Evolutionary conservation across 2,888 invertebrate genomes (phyloP).

Genomic region (Heteromurus nitidus): DNA sequence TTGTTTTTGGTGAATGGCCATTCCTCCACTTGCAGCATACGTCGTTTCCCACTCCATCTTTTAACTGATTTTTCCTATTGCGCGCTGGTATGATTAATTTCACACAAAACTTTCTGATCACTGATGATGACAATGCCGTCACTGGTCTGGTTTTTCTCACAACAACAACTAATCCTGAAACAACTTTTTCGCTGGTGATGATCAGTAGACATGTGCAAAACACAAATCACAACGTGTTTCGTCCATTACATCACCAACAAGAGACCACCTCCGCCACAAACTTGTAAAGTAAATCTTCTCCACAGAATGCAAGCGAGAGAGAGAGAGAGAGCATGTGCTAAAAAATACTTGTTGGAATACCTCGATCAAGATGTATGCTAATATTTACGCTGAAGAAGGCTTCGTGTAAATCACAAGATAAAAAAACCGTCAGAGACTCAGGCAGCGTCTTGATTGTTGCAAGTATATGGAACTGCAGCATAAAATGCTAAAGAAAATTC

Average conservation of each 20-base stretch:
- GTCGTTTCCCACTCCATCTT: slow-evolving; percentile 65
- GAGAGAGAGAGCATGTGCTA: slow-evolving; percentile 20
- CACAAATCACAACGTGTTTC: slow-evolving; percentile 36
- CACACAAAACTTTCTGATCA: neutral
- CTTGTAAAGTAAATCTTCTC: no score
- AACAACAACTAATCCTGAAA: neutral
- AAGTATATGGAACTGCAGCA: no score
- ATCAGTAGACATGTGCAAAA: slow-evolving; percentile 6
- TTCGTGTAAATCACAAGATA: slow-evolving; percentile 19
- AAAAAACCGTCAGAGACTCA: no score
- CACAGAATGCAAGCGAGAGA: neutral
- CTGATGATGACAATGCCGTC: neutral
- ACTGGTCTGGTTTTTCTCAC: neutral
- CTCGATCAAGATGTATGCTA: slow-evolving; percentile 17
- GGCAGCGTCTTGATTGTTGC: no score
- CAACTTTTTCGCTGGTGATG: neutral
- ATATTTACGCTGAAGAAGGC: slow-evolving; percentile 18
- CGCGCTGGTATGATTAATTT: neutral
- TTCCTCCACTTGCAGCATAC: slow-evolving; percentile 14
- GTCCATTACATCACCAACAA: slow-evolving; percentile 44
- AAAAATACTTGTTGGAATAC: slow-evolving; percentile 50
- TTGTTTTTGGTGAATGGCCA: slow-evolving; percentile 41
- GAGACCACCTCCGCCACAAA: slow-evolving; percentile 10
- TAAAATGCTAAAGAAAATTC: no score
- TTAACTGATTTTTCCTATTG: neutral